Evolutionary conservation across 1,140 invertebrate genomes (phyloP).

Genomic region (Andricus grossulariae): DNA sequence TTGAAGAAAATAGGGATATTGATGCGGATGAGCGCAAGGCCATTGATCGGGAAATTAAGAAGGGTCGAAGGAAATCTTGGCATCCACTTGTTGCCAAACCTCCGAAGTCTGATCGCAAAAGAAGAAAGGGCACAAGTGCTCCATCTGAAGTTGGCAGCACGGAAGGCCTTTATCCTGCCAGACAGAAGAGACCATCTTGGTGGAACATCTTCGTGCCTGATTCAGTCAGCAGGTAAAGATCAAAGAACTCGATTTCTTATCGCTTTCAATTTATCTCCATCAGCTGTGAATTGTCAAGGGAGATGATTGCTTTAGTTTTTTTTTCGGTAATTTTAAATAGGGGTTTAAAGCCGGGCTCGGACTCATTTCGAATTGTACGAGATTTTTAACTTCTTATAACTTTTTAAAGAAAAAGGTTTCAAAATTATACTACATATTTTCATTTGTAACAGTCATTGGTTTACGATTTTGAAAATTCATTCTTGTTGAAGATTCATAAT

Average conservation of each 20-base stretch:
- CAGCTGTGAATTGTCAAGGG: too few species aligned
- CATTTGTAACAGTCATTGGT: too few species aligned
- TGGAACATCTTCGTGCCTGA: slow-evolving; percentile 90
- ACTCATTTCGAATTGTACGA: too few species aligned
- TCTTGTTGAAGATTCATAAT: too few species aligned
- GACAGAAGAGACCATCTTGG: slow-evolving; percentile 88
- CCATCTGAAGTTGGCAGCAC: slow-evolving; percentile 71
- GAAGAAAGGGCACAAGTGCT: slow-evolving; percentile 79
- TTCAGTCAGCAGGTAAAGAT: slow-evolving; percentile 68
- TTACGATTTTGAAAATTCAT: too few species aligned
- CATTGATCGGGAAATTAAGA: slow-evolving; percentile 74
- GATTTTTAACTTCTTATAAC: too few species aligned
- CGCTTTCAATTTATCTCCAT: too few species aligned
- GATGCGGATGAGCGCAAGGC: slow-evolving; percentile 62
- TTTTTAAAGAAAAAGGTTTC: too few species aligned
- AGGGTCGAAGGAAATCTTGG: slow-evolving; percentile 81
- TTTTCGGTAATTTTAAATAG: too few species aligned
- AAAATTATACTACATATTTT: too few species aligned
- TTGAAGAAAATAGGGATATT: slow-evolving; percentile 68
- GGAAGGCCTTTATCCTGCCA: slow-evolving; percentile 74
- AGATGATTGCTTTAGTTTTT: too few species aligned
- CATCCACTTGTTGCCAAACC: slow-evolving; percentile 77
- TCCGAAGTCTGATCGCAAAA: slow-evolving; percentile 80
- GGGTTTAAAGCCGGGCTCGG: too few species aligned
- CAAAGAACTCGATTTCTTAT: not conserved